Conservation (phyloP, 2,888 invertebrate species). For the Diarsia mendica region DNA sequence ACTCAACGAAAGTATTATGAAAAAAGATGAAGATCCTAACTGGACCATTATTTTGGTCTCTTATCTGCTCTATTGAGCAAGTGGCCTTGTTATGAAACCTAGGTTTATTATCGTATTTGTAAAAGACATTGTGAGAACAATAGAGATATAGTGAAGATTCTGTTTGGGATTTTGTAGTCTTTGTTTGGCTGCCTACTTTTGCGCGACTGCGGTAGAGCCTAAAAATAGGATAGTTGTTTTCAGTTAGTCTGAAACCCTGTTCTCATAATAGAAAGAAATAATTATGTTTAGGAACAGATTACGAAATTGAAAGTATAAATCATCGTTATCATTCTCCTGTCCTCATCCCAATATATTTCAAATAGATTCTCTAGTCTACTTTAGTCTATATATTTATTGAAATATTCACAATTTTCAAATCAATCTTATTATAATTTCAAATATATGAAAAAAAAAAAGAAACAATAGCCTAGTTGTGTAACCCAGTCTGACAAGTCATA, state of each 20-base stretch:
- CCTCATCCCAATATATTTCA: too few relatives aligned
- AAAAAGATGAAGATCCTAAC: not conserved
- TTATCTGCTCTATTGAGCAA: conserved; percentile 7
- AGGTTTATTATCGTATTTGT: not conserved
- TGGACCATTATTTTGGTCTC: not conserved
- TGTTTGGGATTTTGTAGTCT: not conserved
- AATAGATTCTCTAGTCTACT: too few relatives aligned
- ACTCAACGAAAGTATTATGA: not conserved
- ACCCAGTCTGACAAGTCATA: too few relatives aligned
- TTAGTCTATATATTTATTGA: not conserved
- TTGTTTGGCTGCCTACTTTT: not conserved
- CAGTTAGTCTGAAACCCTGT: not conserved
- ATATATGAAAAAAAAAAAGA: not conserved
- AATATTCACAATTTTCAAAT: not conserved
- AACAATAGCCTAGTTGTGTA: too few relatives aligned
- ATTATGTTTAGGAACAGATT: not conserved
- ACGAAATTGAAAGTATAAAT: not conserved
- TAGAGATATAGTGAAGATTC: not conserved
- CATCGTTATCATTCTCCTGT: too few relatives aligned
- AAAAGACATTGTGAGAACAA: not conserved
- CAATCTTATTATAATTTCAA: not conserved
- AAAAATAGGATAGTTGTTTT: not conserved
- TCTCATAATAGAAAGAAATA: not conserved
- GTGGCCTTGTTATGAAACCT: conserved; percentile 11
- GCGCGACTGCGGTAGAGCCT: not conserved